phyloP scores from a whole-genome alignment of 2,113 vertebrate genomes.

The Procavia capensis region DNA sequence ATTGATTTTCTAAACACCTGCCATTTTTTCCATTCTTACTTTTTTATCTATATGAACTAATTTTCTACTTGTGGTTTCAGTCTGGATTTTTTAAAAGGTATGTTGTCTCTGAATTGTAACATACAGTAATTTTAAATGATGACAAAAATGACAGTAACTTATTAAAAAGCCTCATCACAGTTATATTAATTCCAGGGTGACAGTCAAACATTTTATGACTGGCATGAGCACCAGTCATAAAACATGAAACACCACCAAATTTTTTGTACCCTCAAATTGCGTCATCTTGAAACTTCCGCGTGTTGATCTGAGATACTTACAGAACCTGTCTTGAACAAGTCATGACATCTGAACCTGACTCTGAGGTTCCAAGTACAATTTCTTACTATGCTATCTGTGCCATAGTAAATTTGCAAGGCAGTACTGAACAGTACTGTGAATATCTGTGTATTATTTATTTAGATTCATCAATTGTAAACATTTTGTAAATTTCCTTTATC shows the following conservation, averaged over 20 bases:
- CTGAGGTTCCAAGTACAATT: neutral
- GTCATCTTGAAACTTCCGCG: neutral
- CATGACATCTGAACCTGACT: neutral
- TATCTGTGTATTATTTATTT: neutral
- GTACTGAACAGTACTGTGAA: neutral
- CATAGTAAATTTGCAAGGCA: neutral
- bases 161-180: neutral
- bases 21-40: neutral
- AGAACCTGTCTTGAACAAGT: neutral
- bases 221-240: neutral
- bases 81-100: constrained; percentile 1
- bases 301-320: neutral
- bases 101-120: constrained; percentile 16
- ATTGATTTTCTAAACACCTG: constrained; percentile 48
- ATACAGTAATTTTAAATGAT: constrained; percentile 1
- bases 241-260: neutral
- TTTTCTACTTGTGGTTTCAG: constrained; percentile 24
- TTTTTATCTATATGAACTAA: neutral
- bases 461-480: neutral
- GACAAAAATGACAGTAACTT: constrained; percentile 10
- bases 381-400: neutral
- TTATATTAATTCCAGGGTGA: neutral
- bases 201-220: neutral
- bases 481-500: neutral
- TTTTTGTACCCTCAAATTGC: neutral